phyloP scores from a whole-genome alignment of 2,888 invertebrate genomes.

The Hipparchia semele region DNA sequence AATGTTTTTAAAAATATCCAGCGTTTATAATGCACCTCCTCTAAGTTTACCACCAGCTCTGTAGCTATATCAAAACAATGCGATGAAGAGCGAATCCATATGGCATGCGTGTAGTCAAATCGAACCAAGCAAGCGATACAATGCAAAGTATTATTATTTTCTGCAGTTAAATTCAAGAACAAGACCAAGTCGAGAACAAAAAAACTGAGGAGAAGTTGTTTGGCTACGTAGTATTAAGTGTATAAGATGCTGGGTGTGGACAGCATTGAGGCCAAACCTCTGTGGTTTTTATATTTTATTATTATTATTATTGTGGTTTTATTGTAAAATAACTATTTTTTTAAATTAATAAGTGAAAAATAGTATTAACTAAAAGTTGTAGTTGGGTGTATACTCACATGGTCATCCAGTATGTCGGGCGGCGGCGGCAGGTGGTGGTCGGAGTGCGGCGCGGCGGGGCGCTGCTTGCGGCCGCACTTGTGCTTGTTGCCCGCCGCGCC shows the following conservation, averaged over 20 bases:
- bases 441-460: slow-evolving; percentile 66
- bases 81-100: slow-evolving; percentile 36
- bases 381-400: slow-evolving; percentile 50
- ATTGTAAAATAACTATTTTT: too few species aligned
- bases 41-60: neutral
- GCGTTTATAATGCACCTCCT: neutral
- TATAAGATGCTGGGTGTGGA: too few species aligned
- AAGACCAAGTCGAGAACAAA: too few species aligned
- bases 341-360: too few species aligned
- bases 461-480: slow-evolving; percentile 76
- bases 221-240: too few species aligned
- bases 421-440: slow-evolving; percentile 80
- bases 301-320: too few species aligned
- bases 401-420: slow-evolving; percentile 73
- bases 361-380: too few species aligned
- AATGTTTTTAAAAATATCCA: neutral
- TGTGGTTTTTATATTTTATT: too few species aligned
- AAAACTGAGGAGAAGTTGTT: too few species aligned
- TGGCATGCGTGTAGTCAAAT: slow-evolving; percentile 37
- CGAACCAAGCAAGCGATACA: slow-evolving; percentile 32
- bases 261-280: too few species aligned
- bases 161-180: neutral
- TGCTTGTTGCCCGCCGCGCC: slow-evolving; percentile 57
- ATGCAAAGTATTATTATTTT: slow-evolving; percentile 6
- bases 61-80: slow-evolving; percentile 5